Base-by-base conservation (phyloP, 2,888 invertebrate genomes). In the Brachyptera putata region DNA sequence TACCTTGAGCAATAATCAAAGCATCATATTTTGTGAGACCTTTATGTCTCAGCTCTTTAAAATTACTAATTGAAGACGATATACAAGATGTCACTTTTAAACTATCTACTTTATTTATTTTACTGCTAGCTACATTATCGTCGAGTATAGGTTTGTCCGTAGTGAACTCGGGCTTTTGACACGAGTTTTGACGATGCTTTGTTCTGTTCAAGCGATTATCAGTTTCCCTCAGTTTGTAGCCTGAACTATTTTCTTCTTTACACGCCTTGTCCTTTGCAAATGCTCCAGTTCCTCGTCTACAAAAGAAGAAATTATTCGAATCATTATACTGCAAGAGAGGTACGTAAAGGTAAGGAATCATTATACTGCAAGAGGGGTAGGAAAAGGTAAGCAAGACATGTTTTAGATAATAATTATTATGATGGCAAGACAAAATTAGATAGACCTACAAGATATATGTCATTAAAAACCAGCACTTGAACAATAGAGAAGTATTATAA, bases 171-270 rank as follows among this genome's bases (percentile, higher is more conserved):
- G 60, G 24, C 24, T 63, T 62, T 34, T 58, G 49, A 36, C 41
- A 41, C 34, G 63, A 56, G 36, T 57, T 74, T 59, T 77, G 74
- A 66, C 78, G 78, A 64, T 77, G 77, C 73, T 92, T 92, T 70
- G 88, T 89, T 70, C 92, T 84, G 76, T 92, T 93, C 67, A 93
- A 86, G 69, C 96, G 84, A 78, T 95, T 94, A 75, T 95, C 95
- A 34, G 96, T 96, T 80, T 96, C 95, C 67, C 96, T 81, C 69
- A 96, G 81, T 69, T 90, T 84, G 78, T 96, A 96, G 64, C 93
- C 88, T 70, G 84, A 80, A 60, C 79, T 78, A 68, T 82, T 78
- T 68, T 87, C 86, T 69, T 85, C 84, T 69, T 68, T 70, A 46
- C 73, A 74, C 43, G 73, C 73, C 70, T 85, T 79, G 74, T 84